Conservation (phyloP, 2,797 vertebrate genomes). For the Pampus argenteus region DNA sequence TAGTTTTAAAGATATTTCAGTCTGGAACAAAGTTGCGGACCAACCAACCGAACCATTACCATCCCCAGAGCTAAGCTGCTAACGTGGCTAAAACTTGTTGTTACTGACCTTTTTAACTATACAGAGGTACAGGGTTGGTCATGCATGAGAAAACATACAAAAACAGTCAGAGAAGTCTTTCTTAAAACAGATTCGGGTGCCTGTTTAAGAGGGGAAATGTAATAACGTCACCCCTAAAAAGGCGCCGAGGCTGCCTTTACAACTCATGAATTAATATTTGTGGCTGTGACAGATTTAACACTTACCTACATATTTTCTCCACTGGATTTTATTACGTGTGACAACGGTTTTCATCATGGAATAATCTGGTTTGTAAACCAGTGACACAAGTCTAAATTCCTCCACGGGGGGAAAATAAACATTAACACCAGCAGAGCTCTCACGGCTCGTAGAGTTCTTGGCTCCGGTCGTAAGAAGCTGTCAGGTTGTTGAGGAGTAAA, state of each 20-base stretch:
- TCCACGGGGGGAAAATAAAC: slow-evolving; percentile 63
- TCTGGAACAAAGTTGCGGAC: neutral
- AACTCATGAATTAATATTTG: slow-evolving; percentile 1
- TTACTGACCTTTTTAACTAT: neutral
- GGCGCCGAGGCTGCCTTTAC: slow-evolving; percentile 8
- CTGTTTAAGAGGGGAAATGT: neutral
- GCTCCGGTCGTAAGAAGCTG: slow-evolving; percentile 47
- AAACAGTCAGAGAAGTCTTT: slow-evolving; percentile 2
- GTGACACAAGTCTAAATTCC: slow-evolving; percentile 61
- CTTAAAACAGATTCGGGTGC: slow-evolving; percentile 15
- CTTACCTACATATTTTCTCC: slow-evolving; percentile 34
- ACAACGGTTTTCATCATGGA: slow-evolving; percentile 66
- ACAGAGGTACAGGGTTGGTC: too few relatives aligned
- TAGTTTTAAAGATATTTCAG: neutral
- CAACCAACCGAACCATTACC: neutral
- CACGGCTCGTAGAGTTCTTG: slow-evolving; percentile 48
- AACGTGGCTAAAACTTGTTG: neutral
- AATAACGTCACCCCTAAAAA: slow-evolving; percentile 20
- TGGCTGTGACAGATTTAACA: slow-evolving; percentile 52
- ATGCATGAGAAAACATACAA: neutral
- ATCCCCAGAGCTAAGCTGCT: neutral
- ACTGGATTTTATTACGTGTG: slow-evolving; percentile 54
- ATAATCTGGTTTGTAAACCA: slow-evolving; percentile 64
- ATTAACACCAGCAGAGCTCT: slow-evolving; percentile 49
- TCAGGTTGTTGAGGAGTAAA: slow-evolving; percentile 56